phyloP scores from a whole-genome alignment of 2,113 vertebrate genomes.

The Eptesicus fuscus region DNA sequence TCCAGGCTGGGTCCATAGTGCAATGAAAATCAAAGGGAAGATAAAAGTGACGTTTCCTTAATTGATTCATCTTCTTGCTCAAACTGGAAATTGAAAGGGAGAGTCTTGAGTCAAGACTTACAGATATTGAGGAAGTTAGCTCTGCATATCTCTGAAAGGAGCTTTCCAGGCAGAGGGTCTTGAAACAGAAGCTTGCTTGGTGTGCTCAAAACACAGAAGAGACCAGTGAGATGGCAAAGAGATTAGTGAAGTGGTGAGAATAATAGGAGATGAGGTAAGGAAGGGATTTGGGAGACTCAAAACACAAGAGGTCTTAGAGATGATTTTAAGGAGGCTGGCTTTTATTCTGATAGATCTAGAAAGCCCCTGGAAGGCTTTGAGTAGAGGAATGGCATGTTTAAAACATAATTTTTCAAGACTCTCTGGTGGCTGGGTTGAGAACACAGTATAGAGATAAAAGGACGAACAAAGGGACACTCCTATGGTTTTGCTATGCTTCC shows the following conservation, averaged over 20 bases:
- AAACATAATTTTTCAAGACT: neutral
- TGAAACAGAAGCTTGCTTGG: neutral
- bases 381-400: neutral
- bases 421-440: neutral
- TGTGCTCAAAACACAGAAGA: neutral
- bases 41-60: neutral
- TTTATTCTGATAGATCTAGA: neutral
- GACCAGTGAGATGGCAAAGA: too few species aligned
- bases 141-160: neutral
- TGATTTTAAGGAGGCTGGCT: neutral
- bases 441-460: neutral
- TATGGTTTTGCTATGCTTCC: neutral
- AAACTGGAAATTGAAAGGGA: neutral
- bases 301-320: neutral
- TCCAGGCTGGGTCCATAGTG: neutral
- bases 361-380: neutral
- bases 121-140: neutral
- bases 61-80: neutral
- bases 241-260: neutral
- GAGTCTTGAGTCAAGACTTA: neutral
- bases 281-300: neutral
- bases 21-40: neutral
- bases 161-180: neutral
- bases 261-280: neutral
- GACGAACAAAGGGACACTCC: neutral